Base-by-base conservation (phyloP, 2,113 vertebrate species). In the Geococcyx californianus region DNA sequence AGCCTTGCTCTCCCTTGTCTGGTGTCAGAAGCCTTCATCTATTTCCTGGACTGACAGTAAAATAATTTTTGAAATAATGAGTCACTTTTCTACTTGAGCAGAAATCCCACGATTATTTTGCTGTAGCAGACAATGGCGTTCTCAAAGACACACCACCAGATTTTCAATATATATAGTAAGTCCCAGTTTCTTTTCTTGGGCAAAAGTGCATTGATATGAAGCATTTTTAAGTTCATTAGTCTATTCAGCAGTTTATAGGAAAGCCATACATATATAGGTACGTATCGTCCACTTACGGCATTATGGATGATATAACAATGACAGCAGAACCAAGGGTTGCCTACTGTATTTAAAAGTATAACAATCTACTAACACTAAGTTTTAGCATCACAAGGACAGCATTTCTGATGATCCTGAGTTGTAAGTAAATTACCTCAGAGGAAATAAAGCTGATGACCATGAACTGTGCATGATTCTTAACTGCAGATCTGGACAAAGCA, bases 61-160 rank as follows among this genome's bases (percentile, higher is more conserved):
- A 97, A 97, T 97, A 97, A 96, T 97, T 97, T 96, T 78, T 96
- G 96, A 98, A 97, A 97, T 97, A 98, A 98, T 96, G 97, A 97
- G 96, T 95, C 63, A 95, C 96, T 97, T 92, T 94, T 91, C 86
- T 97, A 94, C 87, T 93, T 97, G 92, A 96, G 87, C 76, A 97
- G 94, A 97, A 98, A 97, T 96, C 91, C 91, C 69, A 56, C 11
- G 73, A 97, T 98, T 97, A 97, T 98, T 98, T 97, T 95, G 77
- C 94, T 87, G 33, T 76, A 97, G 84, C 97, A 97, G 96, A 97
- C 90, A 96, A 94, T 96, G 95, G 94, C 94, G 95, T 98, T 97
- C 93, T 97, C 83, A 92, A 96, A 97, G 96, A 91, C 91, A 86
- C 40, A 85, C 83, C 82, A 94, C 96, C 95, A 91, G 84, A 97